Evolutionary conservation across 2,113 vertebrate species (phyloP), one percentile per base, ranked within the genome.

Genomic region (Grus americana): DNA sequence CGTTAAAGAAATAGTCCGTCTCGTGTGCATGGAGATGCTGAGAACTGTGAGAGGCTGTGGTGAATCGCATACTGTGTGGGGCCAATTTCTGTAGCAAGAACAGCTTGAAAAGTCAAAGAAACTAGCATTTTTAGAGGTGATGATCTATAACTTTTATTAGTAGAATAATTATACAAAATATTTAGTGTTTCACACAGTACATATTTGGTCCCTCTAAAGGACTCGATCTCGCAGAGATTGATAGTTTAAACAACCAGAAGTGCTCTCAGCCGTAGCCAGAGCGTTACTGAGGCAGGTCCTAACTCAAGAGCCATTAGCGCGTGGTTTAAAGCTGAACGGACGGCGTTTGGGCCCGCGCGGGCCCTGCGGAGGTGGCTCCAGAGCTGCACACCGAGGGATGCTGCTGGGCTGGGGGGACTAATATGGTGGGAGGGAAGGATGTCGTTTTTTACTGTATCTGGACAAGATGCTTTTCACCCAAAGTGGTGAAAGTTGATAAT

Each of bases 371-470:
- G 61, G 62, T 6, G 4, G 36, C 62, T 67, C 19, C 20, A 2
- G 5, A 14, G 70, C 2, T 1, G 3, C 8, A 27, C 23, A 5
- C n/a, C 2, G 2, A 40, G 44, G 36, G 62, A 4, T 29, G n/a
- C 42, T 12, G 10, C 12, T 23, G 42, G 15, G 54, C 5, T 14
- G 11, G 15, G 59, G 29, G 30, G 22, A 9, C 30, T 50, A 18
- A 2, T 7, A 3, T 3, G 36, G 61, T 13, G 15, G 42, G 42
- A 10, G 54, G 54, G 72, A 15, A n/a, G 15, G 40, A 1, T 42
- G 5, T 17, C 38, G 3, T 17, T 5, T 54, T 47, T 59, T 30
- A 20, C 38, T 36, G 23, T 21, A 16, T 18, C 36, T 10, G 10
- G 44, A 22, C 50, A 27, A 52, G 57, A 12, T 29, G 27, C 6